Evolutionary conservation across 2,113 vertebrate species (phyloP), one percentile per base, ranked within the genome.

Genomic region (Brachirus orientalis): DNA sequence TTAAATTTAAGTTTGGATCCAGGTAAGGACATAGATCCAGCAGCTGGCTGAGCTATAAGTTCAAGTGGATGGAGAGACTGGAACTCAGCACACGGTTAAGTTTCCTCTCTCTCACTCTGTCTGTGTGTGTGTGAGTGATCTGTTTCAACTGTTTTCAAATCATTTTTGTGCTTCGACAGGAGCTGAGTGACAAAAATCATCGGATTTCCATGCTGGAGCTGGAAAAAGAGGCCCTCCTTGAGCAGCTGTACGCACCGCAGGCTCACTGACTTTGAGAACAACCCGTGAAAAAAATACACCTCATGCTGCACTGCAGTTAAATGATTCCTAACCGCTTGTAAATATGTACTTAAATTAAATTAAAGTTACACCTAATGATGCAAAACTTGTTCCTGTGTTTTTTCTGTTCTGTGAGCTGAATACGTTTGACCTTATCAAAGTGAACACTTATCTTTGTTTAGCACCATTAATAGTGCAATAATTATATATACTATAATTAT

Each of bases 181-280:
- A 86, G 37, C 85, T 93, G 74, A 83, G 80, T 51, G 43, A 83
- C 11, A 89, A 83, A 67, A 93, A 92, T 65, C 71, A 8, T 12
- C 85, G 73, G 75, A 94, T 94, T 53, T 88, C 88, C n/a, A 18
- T 43, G 41, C 61, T 93, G 22, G 88, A 93, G 58, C 55, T 69
- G 65, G 87, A 94, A 72, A 92, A 88, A 46, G 55, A 82, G 0
- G 28, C 59, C n/a, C 90, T 94, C 1, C 68, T 89, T 8, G 76
- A 82, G 17, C 48, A 89, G 67, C 90, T 89, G 0, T 33, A 64
- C 45, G 72, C 84, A 40, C 68, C 90, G 43, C 19, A 80, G 33
- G 16, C 45, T 7, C 44, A 33, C 9, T 77, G 67, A 79, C 54
- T 44, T 12, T 13, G 37, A 13, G n/a, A 9, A 67, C 20, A 51